Evolutionary conservation across 2,888 invertebrate species (phyloP).

Genomic region (Dasypolia templi): DNA sequence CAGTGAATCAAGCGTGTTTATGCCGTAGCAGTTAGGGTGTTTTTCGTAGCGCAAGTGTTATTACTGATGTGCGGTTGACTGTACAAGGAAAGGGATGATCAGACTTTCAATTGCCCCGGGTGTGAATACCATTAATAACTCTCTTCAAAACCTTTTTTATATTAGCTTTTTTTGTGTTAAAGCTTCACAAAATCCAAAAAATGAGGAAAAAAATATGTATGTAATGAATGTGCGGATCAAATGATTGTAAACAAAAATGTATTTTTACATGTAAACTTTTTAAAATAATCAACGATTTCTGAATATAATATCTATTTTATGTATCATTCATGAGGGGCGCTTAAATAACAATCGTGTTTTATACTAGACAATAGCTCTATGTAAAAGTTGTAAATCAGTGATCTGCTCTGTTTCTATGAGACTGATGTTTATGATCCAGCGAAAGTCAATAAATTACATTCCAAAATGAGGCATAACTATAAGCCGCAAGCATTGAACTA

Average conservation of each 20-base stretch:
- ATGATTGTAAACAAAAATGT: constrained; percentile 62
- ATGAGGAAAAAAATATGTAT: not conserved
- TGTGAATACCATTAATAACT: not conserved
- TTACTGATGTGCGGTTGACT: not conserved
- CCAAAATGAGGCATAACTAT: not conserved
- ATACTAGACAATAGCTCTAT: not conserved
- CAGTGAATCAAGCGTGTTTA: not conserved
- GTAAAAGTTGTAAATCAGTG: not conserved
- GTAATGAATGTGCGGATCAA: constrained; percentile 16
- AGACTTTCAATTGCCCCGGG: not conserved
- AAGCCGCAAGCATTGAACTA: no score
- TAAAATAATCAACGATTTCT: constrained; percentile 48
- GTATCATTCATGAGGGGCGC: not conserved
- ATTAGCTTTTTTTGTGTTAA: not conserved
- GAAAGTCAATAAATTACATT: not conserved
- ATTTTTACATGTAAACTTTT: constrained; percentile 66
- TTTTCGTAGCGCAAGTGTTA: not conserved
- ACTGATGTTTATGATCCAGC: not conserved
- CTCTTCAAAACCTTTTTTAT: not conserved
- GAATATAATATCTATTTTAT: constrained; percentile 24
- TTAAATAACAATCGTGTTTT: not conserved
- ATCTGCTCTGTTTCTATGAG: not conserved
- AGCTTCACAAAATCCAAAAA: not conserved
- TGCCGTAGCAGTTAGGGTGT: not conserved
- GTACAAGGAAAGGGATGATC: not conserved